Evolutionary conservation across 2,113 vertebrate genomes (phyloP).

Genomic region (Pycnonotus jocosus): DNA sequence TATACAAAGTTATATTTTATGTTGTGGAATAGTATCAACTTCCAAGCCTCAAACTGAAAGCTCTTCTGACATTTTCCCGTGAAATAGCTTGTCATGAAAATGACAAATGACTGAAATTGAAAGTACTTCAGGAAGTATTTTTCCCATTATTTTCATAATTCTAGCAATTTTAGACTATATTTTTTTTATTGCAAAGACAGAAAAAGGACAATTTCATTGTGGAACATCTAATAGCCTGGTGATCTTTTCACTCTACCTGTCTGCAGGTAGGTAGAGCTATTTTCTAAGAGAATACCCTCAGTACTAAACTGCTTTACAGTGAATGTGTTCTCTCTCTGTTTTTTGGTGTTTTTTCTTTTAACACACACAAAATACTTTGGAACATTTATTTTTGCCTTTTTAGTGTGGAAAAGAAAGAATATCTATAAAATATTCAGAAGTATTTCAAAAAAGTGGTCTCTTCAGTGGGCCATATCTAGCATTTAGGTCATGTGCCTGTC

Average conservation of each 20-base stretch:
- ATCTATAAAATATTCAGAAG: slow-evolving; percentile 15
- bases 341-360: background rate
- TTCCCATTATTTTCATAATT: background rate
- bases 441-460: background rate
- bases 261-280: background rate
- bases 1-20: background rate
- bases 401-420: background rate
- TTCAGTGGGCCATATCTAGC: background rate
- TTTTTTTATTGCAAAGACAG: background rate
- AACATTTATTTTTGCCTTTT: background rate
- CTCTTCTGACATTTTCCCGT: background rate
- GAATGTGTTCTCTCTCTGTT: background rate
- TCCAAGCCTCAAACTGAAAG: background rate
- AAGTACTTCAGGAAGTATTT: background rate
- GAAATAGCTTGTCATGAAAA: background rate
- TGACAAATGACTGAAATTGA: background rate
- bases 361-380: background rate
- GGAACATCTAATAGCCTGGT: background rate
- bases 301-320: background rate
- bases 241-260: background rate
- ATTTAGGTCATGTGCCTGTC: slow-evolving; percentile 41
- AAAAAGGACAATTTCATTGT: background rate
- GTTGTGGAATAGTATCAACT: background rate
- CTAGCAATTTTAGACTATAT: background rate
- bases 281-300: background rate